Conservation (phyloP, 1,140 invertebrate genomes). For the Metopolophium dirhodum region DNA sequence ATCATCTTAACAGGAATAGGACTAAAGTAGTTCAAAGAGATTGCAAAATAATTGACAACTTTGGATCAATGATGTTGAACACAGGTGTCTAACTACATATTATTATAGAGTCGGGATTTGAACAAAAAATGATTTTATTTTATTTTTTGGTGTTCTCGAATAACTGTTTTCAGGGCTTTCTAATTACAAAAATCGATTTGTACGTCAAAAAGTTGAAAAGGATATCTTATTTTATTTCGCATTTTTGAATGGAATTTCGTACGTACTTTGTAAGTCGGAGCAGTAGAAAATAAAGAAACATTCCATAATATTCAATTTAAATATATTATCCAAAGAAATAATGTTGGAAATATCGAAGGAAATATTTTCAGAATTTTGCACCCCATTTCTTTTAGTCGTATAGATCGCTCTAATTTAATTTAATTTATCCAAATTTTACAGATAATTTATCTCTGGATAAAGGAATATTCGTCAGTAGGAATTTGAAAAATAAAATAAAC, state of each 20-base stretch:
- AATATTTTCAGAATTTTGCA: neutral
- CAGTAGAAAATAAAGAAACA: neutral
- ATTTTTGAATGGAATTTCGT: neutral
- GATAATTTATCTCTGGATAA: neutral
- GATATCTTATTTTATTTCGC: neutral
- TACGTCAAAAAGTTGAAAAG: neutral
- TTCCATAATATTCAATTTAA: neutral
- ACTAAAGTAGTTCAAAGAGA: neutral
- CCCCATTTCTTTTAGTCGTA: neutral
- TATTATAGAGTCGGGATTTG: neutral
- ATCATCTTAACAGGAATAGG: neutral
- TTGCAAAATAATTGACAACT: neutral
- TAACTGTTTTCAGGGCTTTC: neutral
- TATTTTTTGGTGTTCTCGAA: neutral
- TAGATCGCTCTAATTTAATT: neutral
- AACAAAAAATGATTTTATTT: neutral
- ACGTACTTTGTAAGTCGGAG: neutral
- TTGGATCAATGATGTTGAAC: neutral
- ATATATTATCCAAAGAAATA: neutral
- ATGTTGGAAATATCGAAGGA: neutral
- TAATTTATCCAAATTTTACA: neutral
- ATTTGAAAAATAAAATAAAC: neutral
- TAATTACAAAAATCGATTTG: neutral
- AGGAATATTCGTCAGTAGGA: too few relatives aligned
- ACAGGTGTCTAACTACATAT: neutral